Evolutionary conservation across 1,140 invertebrate genomes (phyloP), one percentile per base, ranked within the genome.

Genomic region (Tetranychus urticae): DNA sequence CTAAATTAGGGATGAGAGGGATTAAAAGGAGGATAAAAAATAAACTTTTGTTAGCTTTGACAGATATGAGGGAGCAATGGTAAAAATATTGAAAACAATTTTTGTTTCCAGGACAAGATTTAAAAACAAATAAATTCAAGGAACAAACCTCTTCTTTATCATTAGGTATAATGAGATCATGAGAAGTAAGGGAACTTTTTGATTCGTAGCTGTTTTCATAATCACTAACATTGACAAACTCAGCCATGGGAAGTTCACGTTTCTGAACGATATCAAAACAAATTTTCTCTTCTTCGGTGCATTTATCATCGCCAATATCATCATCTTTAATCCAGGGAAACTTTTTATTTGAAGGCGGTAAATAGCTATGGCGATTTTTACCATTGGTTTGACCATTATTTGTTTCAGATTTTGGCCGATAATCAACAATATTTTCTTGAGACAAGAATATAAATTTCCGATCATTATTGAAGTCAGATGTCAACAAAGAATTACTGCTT

Each of bases 371-470:
- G 23, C 23, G 12, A 8, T 47, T 47, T 3, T 47, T 47, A 3
- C 13, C 13, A 3, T 47, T 47, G 46, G 23, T 47, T 47, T 12
- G 54, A 55, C 34, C 33, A 31, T 55, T 33, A 31, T 12, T 55
- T 33, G 33, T 33, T 12, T 14, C 10, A 3, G 54, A 31, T 33
- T 55, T 55, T 12, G 54, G 34, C 65, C 86, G 76, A 72, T 88
- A 88, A 74, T 88, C 85, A 45, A 85, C 83, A 59, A 83, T 79
- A 13, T 85, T 87, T 75, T 85, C 82, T 3, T 81, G 80, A 33
- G 83, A 81, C 1, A 88, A 75, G 71, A 88, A 88, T 2, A 83
- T 82, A 71, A 86, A 86, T 73, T 88, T 88, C 73, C 81, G 82
- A 65, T 83, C 80, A 67, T 83, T 86, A 72, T 87, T 87, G 10